These are phyloP conservation scores for Liposcelis brunnea DNA, from an alignment of 2,888 invertebrate species.

Conservation along the genomic window DNA sequence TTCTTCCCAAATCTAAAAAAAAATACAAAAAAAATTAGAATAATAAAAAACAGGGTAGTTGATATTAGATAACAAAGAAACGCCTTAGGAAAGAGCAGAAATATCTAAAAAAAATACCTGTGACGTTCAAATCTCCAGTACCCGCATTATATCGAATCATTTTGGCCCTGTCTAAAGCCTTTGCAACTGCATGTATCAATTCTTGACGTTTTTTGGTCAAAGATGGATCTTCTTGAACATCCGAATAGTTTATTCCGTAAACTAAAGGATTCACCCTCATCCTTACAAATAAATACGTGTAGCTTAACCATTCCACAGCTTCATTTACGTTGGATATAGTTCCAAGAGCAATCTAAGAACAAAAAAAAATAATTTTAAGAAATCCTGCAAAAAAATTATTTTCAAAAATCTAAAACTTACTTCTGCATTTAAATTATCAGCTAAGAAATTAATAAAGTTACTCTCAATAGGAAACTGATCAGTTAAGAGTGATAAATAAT, in stretches of 20 bases:
- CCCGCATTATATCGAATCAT: conserved; percentile 85
- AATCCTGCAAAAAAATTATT: conserved; percentile 11
- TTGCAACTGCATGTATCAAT: conserved; percentile 63
- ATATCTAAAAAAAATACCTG: conserved; percentile 20
- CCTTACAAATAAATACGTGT: conserved; percentile 88
- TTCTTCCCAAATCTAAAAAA: conserved; percentile 71
- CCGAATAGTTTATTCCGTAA: conserved; percentile 46
- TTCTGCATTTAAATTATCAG: conserved; percentile 97
- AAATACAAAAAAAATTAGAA: too few relatives aligned
- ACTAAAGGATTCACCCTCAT: conserved; percentile 80
- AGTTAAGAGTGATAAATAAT: conserved; percentile 84
- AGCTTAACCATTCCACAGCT: conserved; percentile 94
- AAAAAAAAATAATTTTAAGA: conserved; percentile 13
- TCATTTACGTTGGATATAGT: conserved; percentile 91
- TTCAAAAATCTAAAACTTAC: conserved; percentile 28
- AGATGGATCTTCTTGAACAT: conserved; percentile 55
- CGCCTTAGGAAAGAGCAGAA: not conserved
- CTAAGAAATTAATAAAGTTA: conserved; percentile 77
- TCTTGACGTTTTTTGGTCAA: conserved; percentile 60
- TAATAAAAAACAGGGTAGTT: not conserved
- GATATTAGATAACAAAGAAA: not conserved
- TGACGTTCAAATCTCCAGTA: conserved; percentile 52
- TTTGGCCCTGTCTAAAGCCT: conserved; percentile 71
- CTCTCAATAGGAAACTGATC: conserved; percentile 98
- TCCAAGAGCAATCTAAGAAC: conserved; percentile 64